These are phyloP conservation scores for Brenthis daphne DNA, from an alignment of 2,888 invertebrate genomes.

Conservation along the genomic window DNA sequence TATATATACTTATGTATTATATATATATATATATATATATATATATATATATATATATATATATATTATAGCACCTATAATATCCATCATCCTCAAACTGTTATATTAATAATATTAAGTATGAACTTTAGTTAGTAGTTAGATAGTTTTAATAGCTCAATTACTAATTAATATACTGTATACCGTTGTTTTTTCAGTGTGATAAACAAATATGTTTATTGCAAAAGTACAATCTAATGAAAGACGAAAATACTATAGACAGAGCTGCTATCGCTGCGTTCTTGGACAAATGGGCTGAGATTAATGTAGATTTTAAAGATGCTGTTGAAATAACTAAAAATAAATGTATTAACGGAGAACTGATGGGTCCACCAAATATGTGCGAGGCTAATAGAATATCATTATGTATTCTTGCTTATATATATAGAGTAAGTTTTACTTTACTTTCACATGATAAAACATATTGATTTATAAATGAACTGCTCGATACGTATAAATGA, in stretches of 20 bases:
- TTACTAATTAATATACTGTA: too few species aligned
- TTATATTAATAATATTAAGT: too few species aligned
- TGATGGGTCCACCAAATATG: slow-evolving; percentile 53
- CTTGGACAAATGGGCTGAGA: slow-evolving; percentile 51
- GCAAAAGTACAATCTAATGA: slow-evolving; percentile 52
- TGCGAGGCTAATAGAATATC: slow-evolving; percentile 60
- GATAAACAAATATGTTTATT: slow-evolving; percentile 58
- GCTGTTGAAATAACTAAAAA: slow-evolving; percentile 50
- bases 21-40: too few species aligned
- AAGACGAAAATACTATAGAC: slow-evolving; percentile 51
- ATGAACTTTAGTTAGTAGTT: too few species aligned
- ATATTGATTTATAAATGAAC: too few species aligned
- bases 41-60: too few species aligned
- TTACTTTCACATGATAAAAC: background rate
- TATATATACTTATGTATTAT: too few species aligned
- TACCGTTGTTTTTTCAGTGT: slow-evolving; percentile 52
- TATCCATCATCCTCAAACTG: too few species aligned
- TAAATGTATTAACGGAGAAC: slow-evolving; percentile 49
- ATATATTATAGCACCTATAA: too few species aligned
- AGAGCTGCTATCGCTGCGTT: slow-evolving; percentile 48
- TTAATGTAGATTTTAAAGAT: slow-evolving; percentile 51
- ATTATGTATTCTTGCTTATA: slow-evolving; percentile 51
- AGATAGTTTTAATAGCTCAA: too few species aligned
- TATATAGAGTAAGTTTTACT: slow-evolving; percentile 51
- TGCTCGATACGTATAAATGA: too few species aligned